Conservation (phyloP, 2,797 vertebrate species). For the Chanos chanos region DNA sequence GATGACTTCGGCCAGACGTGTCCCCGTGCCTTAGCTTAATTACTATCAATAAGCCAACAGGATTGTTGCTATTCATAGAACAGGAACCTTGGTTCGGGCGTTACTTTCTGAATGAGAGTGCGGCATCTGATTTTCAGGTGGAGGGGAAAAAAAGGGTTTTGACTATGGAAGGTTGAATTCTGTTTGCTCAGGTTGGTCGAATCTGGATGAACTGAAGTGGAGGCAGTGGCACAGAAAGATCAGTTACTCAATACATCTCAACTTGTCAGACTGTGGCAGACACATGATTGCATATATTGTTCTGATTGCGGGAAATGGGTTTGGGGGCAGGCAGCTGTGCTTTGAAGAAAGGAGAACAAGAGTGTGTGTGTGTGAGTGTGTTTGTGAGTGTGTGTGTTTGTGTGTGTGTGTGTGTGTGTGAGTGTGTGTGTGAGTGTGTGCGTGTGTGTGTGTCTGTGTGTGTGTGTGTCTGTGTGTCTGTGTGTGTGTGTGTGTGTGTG, state of each 20-base stretch:
- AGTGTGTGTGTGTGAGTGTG: background rate
- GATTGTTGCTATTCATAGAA: constrained; percentile 23
- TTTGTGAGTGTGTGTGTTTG: too few species aligned
- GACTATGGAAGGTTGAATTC: background rate
- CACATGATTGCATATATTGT: too few species aligned
- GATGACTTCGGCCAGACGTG: constrained; percentile 55
- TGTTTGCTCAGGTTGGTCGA: background rate
- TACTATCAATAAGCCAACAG: constrained; percentile 49
- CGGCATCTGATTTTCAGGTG: too few species aligned
- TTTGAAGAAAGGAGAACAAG: background rate
- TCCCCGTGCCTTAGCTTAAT: constrained; percentile 48
- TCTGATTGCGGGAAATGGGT: too few species aligned
- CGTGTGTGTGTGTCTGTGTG: background rate
- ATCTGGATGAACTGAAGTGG: too few species aligned
- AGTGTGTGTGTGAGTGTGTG: too few species aligned
- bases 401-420: too few species aligned
- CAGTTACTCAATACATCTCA: too few species aligned
- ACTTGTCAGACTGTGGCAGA: too few species aligned
- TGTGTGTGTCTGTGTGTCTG: background rate
- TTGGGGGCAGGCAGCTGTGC: too few species aligned
- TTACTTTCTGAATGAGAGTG: constrained; percentile 2
- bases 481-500: background rate
- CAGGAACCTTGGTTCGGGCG: background rate
- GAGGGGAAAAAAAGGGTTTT: background rate
- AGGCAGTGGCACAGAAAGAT: too few species aligned